A percentile compares a stretch with the other conserved stretches of the same genome.
phyloP scores from a whole-genome alignment of 2,113 vertebrate genomes.

The Dasyprocta punctata region DNA sequence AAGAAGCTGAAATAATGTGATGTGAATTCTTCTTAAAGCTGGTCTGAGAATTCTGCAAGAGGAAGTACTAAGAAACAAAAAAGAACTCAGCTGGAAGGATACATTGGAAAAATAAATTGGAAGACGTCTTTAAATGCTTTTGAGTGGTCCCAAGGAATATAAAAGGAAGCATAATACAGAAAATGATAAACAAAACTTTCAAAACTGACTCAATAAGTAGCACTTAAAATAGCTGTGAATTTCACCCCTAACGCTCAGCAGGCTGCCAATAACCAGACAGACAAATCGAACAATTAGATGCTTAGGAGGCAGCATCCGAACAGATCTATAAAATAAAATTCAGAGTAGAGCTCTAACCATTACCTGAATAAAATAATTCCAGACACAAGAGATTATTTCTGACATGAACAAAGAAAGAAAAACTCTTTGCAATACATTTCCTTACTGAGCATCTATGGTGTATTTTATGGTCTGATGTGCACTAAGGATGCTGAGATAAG shows the following conservation, averaged over 20 bases:
- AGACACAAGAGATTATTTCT: constrained; percentile 23
- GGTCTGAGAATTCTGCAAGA: constrained; percentile 64
- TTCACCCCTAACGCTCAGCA: constrained; percentile 40
- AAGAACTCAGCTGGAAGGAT: constrained; percentile 74
- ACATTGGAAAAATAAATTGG: constrained; percentile 76
- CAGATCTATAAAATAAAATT: constrained; percentile 39
- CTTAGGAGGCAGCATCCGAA: constrained; percentile 38
- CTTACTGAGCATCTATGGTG: constrained; percentile 19
- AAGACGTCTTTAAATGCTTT: constrained; percentile 74
- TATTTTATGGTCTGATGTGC: background rate
- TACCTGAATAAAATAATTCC: constrained; percentile 57
- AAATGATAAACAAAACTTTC: constrained; percentile 75
- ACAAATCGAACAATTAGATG: constrained; percentile 77
- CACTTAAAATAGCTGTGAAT: constrained; percentile 70
- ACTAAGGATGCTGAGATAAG: background rate
- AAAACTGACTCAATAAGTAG: constrained; percentile 64
- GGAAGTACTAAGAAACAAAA: constrained; percentile 61
- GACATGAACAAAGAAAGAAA: background rate
- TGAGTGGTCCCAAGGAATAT: constrained; percentile 65
- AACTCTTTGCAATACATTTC: background rate
- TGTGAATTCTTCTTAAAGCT: constrained; percentile 15
- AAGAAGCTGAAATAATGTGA: constrained; percentile 51
- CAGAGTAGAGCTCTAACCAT: background rate
- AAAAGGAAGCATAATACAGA: constrained; percentile 62
- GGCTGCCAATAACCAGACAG: constrained; percentile 66